Evolutionary conservation across 2,797 vertebrate species (phyloP), one percentile per base, ranked within the genome.

Genomic region (Glyptemys insculpta): DNA sequence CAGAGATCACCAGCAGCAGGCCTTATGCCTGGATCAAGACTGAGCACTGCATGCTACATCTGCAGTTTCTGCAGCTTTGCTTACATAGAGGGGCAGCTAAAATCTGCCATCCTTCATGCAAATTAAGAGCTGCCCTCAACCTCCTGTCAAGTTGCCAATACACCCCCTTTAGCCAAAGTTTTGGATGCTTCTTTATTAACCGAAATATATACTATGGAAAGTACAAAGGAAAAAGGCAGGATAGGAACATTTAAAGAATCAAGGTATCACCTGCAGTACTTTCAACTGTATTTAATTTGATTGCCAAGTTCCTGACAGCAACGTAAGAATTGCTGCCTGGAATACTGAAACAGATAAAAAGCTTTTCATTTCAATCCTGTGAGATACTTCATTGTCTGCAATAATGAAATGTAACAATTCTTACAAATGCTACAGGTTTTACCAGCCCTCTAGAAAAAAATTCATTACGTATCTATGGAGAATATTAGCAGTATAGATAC

Each of bases 351-450:
- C 12, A 2, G 31, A 10, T 31, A 9, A 83, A 34, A 34, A 18
- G 10, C 16, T 27, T 14, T 0, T 2, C 29, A 0, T 53, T 81
- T n/a, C 1, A n/a, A 41, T 11, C 19, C 2, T 0, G 3, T n/a
- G 27, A 1, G 0, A 7, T 2, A 1, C 8, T 16, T 0, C 2
- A 19, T 16, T 6, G 8, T 5, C 50, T 19, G 12, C 25, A 37
- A 76, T 21, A 8, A 12, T 19, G 10, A 53, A 2, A 50, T 50
- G 4, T 0, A 12, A 25, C 19, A 65, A 25, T 44, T 84, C 41
- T 10, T 1, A 49, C 10, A 5, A 7, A 25, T 15, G 25, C 6
- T 9, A 79, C 29, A 52, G 50, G 49, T 11, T 76, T 62, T 6
- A 37, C 56, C 25, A 82, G 0, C 12, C n/a, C 8, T 1, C 31